These are phyloP conservation scores for Cyprinella venusta DNA, from an alignment of 2,797 vertebrate species.

Conservation along the genomic window DNA sequence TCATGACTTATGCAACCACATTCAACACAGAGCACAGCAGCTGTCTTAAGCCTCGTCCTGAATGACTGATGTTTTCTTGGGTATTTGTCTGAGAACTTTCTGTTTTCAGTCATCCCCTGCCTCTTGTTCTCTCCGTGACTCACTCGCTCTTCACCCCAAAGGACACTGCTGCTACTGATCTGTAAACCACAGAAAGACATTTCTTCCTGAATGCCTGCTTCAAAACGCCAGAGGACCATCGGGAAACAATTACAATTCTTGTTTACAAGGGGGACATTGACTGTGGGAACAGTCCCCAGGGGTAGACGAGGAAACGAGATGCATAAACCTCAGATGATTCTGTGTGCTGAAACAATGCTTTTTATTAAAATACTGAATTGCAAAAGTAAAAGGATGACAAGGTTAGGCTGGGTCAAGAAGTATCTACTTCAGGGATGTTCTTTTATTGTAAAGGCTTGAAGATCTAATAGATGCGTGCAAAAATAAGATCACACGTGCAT, in stretches of 20 bases:
- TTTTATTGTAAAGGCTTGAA: background rate
- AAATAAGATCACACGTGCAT: slow-evolving; percentile 26
- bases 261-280: slow-evolving; percentile 54
- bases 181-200: slow-evolving; percentile 56
- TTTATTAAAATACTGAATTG: slow-evolving; percentile 13
- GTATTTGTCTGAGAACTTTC: slow-evolving; percentile 43
- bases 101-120: slow-evolving; percentile 33
- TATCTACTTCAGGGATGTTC: background rate
- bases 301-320: slow-evolving; percentile 20
- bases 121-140: slow-evolving; percentile 37
- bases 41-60: slow-evolving; percentile 26
- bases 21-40: slow-evolving; percentile 27
- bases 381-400: slow-evolving; percentile 1
- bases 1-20: slow-evolving; percentile 9
- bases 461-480: slow-evolving; percentile 35
- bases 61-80: slow-evolving; percentile 59
- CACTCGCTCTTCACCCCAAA: slow-evolving; percentile 47
- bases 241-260: slow-evolving; percentile 62
- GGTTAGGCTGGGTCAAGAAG: background rate
- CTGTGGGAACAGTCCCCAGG: slow-evolving; percentile 43
- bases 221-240: slow-evolving; percentile 59
- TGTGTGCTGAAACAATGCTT: slow-evolving; percentile 25
- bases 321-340: slow-evolving; percentile 24
- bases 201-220: slow-evolving; percentile 54
- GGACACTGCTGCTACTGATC: slow-evolving; percentile 41